Percentiles rank a stretch among this genome's conserved stretches.
Conservation (phyloP, 2,888 invertebrate genomes). For the Drosophila mettleri region DNA sequence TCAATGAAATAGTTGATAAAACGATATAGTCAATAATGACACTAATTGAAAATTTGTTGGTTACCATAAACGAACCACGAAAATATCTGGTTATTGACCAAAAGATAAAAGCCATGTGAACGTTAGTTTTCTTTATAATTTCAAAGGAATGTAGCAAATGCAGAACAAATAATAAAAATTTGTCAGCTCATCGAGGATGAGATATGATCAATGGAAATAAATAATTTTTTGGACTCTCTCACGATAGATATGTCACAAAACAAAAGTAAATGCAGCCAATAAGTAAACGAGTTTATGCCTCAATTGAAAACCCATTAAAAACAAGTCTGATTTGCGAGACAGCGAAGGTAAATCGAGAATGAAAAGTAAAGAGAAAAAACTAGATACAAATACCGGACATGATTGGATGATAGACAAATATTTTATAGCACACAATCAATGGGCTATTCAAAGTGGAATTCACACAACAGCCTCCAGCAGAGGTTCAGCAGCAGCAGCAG, state of each 20-base stretch:
- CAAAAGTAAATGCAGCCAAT: conserved; percentile 44
- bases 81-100: not conserved
- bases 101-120: not conserved
- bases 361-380: conserved; percentile 16
- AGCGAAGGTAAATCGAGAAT: conserved; percentile 13
- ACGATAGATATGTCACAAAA: conserved; percentile 63
- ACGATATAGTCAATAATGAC: not conserved
- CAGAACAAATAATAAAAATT: not conserved
- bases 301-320: conserved; percentile 73
- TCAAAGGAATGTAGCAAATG: not conserved
- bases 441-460: conserved; percentile 69
- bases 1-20: not conserved
- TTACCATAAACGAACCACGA: not conserved
- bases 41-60: not conserved
- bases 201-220: conserved; percentile 24
- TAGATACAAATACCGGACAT: conserved; percentile 75
- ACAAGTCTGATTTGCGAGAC: conserved; percentile 58
- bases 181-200: conserved; percentile 21
- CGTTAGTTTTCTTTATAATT: not conserved
- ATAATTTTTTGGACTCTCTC: conserved; percentile 46
- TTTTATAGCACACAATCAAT: conserved; percentile 75
- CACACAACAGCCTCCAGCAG: conserved; percentile 56
- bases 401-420: conserved; percentile 78
- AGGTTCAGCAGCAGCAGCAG: conserved; percentile 10
- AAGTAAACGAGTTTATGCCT: conserved; percentile 61